These are phyloP conservation scores for Andricus grossulariae DNA, from an alignment of 1,140 invertebrate species.

Conservation along the genomic window DNA sequence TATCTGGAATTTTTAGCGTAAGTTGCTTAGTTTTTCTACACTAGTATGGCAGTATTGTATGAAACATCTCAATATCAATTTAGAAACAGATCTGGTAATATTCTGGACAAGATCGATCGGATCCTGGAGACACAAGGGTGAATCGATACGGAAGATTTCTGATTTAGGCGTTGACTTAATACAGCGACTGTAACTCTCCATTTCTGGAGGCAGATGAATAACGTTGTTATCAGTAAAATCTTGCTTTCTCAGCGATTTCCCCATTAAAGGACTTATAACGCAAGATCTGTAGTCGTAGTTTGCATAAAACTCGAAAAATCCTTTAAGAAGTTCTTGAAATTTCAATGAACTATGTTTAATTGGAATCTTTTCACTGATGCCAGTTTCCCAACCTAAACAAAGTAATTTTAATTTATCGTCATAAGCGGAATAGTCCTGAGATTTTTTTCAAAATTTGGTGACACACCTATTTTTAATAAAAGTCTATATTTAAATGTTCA, in stretches of 20 bases:
- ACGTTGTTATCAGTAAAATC: constrained; percentile 42
- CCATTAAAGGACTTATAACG: constrained; percentile 72
- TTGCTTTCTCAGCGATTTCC: constrained; percentile 59
- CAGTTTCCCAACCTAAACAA: constrained; percentile 40
- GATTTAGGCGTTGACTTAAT: constrained; percentile 35
- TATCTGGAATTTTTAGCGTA: neutral
- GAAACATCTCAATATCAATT: constrained; percentile 49
- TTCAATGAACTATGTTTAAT: constrained; percentile 26
- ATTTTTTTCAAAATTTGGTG: neutral
- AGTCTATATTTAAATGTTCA: too few species aligned
- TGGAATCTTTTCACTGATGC: constrained; percentile 29
- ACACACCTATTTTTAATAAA: too few species aligned
- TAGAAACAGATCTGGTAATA: constrained; percentile 67
- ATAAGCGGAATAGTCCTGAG: neutral
- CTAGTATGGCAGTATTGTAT: constrained; percentile 48
- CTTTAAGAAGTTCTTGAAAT: constrained; percentile 67
- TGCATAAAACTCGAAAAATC: constrained; percentile 75
- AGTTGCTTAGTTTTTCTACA: constrained; percentile 33
- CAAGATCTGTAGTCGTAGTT: constrained; percentile 70
- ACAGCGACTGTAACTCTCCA: constrained; percentile 36
- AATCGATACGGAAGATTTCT: constrained; percentile 59
- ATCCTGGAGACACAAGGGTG: constrained; percentile 74
- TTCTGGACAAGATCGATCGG: constrained; percentile 76
- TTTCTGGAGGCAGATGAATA: constrained; percentile 51
- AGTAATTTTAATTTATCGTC: constrained; percentile 1